Evolutionary conservation across 1,140 invertebrate species (phyloP), one percentile per base, ranked within the genome.

Genomic region (Panagrolaimus sp.): DNA sequence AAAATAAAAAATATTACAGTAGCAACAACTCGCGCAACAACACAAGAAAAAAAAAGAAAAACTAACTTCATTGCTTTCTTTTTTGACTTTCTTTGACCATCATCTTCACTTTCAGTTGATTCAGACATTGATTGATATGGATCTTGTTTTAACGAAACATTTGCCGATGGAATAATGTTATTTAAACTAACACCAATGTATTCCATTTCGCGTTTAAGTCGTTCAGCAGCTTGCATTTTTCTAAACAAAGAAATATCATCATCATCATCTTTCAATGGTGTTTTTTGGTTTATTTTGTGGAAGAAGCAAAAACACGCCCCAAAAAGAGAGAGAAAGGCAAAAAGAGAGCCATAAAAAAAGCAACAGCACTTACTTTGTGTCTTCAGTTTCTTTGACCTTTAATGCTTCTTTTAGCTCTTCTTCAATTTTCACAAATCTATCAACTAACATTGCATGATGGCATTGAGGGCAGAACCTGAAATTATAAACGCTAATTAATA

Each of bases 401-500:
- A 66, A 45, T 43, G 46, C 42, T 53, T 78, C 75, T 9, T 44
- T 45, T 14, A 77, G 45, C 14, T 61, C 69, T 23, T 70, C 31
- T 5, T 68, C 47, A 31, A 61, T 65, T 44, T 51, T 48, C 5
- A 16, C 65, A 11, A 77, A 70, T 9, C 67, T 69, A 14, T 72
- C 48, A 27, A 77, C 72, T 11, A 76, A 63, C 70, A 65, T 69
- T 27, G 9, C 44, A 53, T 76, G 75, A 13, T 78, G 89, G 80
- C 86, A 86, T 65, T 81, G 77, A 3, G 86, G 86, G 72, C 86
- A 86, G 64, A 83, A 75, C 31, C 31, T 38, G 31, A 38, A 38
- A 38, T 38, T 38, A 38, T 38, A 38, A 38, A 38, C 7, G 31
- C n/a, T n/a, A n/a, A n/a, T n/a, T n/a, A n/a, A n/a, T n/a, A n/a